These are phyloP conservation scores for Falco novaeseelandiae DNA, from an alignment of 2,797 vertebrate species.

Conservation along the genomic window DNA sequence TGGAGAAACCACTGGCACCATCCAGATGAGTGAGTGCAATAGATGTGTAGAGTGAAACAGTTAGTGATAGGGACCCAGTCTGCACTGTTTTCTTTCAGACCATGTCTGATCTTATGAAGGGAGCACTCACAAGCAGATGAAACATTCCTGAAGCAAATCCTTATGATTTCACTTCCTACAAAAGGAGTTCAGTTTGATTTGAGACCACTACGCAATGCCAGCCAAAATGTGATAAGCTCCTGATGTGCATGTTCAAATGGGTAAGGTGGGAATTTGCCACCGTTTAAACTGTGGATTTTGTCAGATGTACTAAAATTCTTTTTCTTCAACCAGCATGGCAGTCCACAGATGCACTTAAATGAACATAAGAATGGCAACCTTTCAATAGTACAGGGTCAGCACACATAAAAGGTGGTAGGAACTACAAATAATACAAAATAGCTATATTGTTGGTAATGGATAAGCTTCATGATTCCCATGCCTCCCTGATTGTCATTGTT, in stretches of 20 bases:
- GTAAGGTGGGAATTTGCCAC: not conserved
- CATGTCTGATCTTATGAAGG: not conserved
- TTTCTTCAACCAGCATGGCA: not conserved
- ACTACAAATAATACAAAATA: not conserved
- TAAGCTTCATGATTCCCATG: not conserved
- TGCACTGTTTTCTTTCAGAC: not conserved
- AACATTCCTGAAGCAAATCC: not conserved
- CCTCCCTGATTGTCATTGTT: not conserved
- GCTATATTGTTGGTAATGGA: not conserved
- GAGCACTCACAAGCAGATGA: not conserved
- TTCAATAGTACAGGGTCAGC: not conserved
- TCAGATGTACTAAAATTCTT: not conserved
- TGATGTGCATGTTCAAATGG: accelerated
- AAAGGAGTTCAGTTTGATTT: not conserved
- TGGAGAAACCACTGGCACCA: not conserved
- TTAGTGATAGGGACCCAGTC: not conserved
- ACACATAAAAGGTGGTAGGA: not conserved
- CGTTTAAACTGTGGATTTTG: not conserved
- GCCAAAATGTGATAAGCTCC: not conserved
- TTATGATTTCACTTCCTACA: not conserved
- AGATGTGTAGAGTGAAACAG: not conserved
- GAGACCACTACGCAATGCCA: accelerated
- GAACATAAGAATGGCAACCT: not conserved
- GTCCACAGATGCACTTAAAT: not conserved
- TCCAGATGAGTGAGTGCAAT: not conserved